These are phyloP conservation scores for Euplexia lucipara DNA, from an alignment of 2,888 invertebrate species.

Conservation along the genomic window DNA sequence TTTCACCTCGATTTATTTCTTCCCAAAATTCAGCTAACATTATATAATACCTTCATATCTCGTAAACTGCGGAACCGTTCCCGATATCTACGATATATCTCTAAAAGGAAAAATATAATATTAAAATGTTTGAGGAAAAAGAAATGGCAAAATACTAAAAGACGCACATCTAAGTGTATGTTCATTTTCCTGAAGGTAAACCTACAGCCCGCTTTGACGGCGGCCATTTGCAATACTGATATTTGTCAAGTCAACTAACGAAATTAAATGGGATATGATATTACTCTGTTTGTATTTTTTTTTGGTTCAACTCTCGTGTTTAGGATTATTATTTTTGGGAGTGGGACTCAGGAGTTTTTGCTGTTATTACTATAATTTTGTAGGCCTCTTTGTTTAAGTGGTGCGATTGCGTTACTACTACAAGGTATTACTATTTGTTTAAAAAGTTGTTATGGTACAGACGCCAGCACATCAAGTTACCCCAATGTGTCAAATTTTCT, in stretches of 20 bases:
- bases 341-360: neutral
- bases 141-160: constrained; percentile 26
- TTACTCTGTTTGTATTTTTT: neutral
- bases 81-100: constrained; percentile 19
- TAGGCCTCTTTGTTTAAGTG: neutral
- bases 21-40: neutral
- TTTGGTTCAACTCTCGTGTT: neutral
- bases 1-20: neutral
- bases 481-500: too few relatives aligned
- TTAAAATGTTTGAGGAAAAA: constrained; percentile 41
- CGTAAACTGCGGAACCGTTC: constrained; percentile 32
- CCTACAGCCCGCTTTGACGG: constrained; percentile 21
- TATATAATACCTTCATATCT: constrained; percentile 20
- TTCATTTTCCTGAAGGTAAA: constrained; percentile 39
- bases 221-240: constrained; percentile 40
- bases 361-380: neutral
- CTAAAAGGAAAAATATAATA: constrained; percentile 30
- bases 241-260: constrained; percentile 33
- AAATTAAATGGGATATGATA: constrained; percentile 18
- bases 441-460: too few relatives aligned
- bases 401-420: neutral
- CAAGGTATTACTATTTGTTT: too few relatives aligned
- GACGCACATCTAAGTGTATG: constrained; percentile 18
- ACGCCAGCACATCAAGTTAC: too few relatives aligned
- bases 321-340: neutral